Base-by-base conservation (phyloP, 2,888 invertebrate genomes). In the Elysia crispata region DNA sequence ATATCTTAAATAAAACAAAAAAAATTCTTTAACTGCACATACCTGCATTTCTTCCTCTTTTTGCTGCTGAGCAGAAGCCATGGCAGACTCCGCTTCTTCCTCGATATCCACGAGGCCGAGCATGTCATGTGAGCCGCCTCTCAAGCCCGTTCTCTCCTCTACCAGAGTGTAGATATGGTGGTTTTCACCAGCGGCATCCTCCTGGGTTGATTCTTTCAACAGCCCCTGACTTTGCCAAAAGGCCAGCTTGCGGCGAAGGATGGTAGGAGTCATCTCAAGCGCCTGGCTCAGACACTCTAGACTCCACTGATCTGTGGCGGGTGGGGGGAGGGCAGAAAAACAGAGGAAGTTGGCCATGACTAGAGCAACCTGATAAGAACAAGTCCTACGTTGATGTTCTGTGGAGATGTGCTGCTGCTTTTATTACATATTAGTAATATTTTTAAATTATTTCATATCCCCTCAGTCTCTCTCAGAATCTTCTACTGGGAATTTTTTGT, bases 201-300 rank as follows among this genome's bases (percentile, higher is more conserved):
- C 97, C 0, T 94, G 93, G 74, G 94, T 94, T 20, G 94, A 94
- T 91, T 98, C 97, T 80, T 94, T 94, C 82, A 98, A 93, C 15
- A 98, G 92, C 0, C 97, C 97, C 92, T 97, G 96, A n/a, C 96
- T 96, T 89, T 97, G 96, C 98, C 98, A 98, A 90, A 96, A 97
- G 3, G 95, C 95, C 66, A 98, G 96, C 92, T 97, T 96, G 78
- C 97, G 94, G 80, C 97, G 94, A 25, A 98, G 92, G 28, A 96
- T 94, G 0, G 84, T 77, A 1, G 82, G 70, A 0, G 98, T 96
- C n/a, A 97, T 95, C 90, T 97, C 96, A 94, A 97, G 96, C 0
- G 95, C 94, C 86, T 95, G 94, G 88, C 97, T 96, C 20, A 98
- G 93, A 85, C 97, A 97, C 79, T 97, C 96, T 76, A 98, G 93